A percentile compares a stretch with the other conserved stretches of the same genome.
Conservation (phyloP, 1,140 invertebrate species). For the Papilio xuthus region DNA sequence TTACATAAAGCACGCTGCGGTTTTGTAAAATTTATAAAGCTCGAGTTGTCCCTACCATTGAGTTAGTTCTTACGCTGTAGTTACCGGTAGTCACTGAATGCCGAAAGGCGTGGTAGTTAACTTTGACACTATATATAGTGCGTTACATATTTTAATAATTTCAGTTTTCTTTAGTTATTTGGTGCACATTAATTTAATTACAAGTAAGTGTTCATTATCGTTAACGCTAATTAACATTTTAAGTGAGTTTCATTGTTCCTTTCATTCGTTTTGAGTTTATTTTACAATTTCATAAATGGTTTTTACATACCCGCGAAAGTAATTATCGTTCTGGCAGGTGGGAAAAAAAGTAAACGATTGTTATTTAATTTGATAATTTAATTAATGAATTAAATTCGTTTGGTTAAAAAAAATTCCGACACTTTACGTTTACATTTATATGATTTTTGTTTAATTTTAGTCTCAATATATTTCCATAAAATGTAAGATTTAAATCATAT, state of each 20-base stretch:
- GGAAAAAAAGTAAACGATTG: too few species aligned
- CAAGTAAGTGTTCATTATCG: background rate
- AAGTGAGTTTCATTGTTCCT: background rate
- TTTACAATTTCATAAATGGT: background rate
- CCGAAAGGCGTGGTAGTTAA: background rate
- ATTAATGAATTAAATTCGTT: too few species aligned
- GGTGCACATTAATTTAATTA: background rate
- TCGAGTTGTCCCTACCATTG: slow-evolving; percentile 6
- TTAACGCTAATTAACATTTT: background rate
- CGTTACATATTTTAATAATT: background rate
- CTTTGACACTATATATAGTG: slow-evolving; percentile 11
- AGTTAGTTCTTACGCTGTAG: background rate
- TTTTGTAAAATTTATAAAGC: background rate
- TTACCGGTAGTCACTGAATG: background rate
- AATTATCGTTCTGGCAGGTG: too few species aligned
- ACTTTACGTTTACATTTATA: too few species aligned
- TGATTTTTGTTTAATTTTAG: too few species aligned
- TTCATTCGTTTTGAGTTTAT: background rate
- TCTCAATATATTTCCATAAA: too few species aligned
- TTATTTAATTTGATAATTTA: too few species aligned
- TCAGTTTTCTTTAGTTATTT: background rate
- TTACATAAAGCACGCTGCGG: background rate
- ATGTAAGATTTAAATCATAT: too few species aligned
- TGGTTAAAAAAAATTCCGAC: too few species aligned
- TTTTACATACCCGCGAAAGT: background rate